phyloP scores from a whole-genome alignment of 2,888 invertebrate species.

The Heliothis peltigera region DNA sequence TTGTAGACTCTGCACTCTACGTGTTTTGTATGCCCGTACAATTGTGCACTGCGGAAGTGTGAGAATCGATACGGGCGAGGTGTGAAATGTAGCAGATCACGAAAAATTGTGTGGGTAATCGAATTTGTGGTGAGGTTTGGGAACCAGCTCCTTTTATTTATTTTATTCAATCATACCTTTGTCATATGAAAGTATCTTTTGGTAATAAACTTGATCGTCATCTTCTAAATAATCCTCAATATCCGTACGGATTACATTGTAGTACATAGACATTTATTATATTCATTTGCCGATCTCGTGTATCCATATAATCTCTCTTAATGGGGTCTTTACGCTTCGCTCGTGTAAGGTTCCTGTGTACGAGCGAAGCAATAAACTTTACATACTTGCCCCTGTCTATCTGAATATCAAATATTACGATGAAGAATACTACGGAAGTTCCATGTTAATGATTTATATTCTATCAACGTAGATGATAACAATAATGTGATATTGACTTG shows the following conservation, averaged over 20 bases:
- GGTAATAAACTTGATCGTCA: constrained; percentile 6
- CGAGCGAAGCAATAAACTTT: constrained; percentile 40
- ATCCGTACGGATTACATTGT: constrained; percentile 15
- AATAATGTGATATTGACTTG: constrained; percentile 10
- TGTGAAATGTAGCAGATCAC: constrained; percentile 21
- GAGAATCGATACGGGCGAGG: constrained; percentile 41
- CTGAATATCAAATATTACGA: constrained; percentile 46
- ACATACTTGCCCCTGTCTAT: constrained; percentile 43
- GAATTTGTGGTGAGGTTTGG: background rate
- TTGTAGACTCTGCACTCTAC: constrained; percentile 56
- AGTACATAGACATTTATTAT: constrained; percentile 41
- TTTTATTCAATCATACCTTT: too few species aligned
- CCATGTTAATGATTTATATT: constrained; percentile 42
- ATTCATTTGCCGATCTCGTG: constrained; percentile 43
- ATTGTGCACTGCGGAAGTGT: constrained; percentile 51
- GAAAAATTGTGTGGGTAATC: constrained; percentile 16
- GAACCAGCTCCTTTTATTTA: background rate
- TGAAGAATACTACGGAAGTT: constrained; percentile 43
- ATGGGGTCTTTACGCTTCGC: constrained; percentile 27
- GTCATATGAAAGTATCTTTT: background rate
- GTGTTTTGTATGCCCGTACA: constrained; percentile 45
- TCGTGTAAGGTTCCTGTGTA: constrained; percentile 17
- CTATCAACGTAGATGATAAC: constrained; percentile 18
- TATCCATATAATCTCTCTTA: constrained; percentile 45
- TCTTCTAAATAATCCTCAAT: constrained; percentile 11